Base-by-base conservation (phyloP, 2,888 invertebrate genomes). In the Scaptomyza caliginosa region DNA sequence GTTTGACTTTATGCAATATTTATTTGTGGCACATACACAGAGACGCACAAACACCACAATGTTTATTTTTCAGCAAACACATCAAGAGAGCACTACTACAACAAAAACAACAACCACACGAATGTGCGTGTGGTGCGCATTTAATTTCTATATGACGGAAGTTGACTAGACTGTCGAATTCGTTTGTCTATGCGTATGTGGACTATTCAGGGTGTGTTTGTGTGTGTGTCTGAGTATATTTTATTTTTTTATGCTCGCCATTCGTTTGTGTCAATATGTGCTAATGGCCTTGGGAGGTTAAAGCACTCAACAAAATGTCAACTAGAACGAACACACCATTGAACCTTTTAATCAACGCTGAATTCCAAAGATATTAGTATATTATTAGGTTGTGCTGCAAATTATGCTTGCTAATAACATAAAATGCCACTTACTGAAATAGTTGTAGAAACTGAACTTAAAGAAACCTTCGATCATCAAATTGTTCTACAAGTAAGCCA, bases 1-100 rank as follows among this genome's bases (percentile, higher is more conserved):
- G 77, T 83, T 86, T 83, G 77, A 83, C 86, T 83, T 80, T 80
- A 72, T 83, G 82, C 84, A 87, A 77, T 87, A 83, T 83, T 83
- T 83, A 87, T 87, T 83, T 83, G 86, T 21, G 78, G 67, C 64
- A 62, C 56, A 55, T 52, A 50, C 56, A 64, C 54, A 72, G 39
- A 43, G 45, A 40, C 28, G 40, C 32, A 57, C 13, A 32, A 65
- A 55, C 67, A 45, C 77, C 74, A 50, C 74, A 70, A 28, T 76
- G 70, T 76, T 76, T 76, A 57, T 58, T 64, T 76, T 70, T 67
- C 63, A 66, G 62, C 65, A 69, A 54, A 69, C 60, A 56, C 69
- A 75, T 62, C 69, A 57, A 58, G 48, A 62, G 65, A 57, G 58
- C 34, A 43, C 10, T 59, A 67, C 24, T 52, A 59, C 23, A 54